phyloP scores from a whole-genome alignment of 2,113 vertebrate genomes.

The Ardeotis arabs region DNA sequence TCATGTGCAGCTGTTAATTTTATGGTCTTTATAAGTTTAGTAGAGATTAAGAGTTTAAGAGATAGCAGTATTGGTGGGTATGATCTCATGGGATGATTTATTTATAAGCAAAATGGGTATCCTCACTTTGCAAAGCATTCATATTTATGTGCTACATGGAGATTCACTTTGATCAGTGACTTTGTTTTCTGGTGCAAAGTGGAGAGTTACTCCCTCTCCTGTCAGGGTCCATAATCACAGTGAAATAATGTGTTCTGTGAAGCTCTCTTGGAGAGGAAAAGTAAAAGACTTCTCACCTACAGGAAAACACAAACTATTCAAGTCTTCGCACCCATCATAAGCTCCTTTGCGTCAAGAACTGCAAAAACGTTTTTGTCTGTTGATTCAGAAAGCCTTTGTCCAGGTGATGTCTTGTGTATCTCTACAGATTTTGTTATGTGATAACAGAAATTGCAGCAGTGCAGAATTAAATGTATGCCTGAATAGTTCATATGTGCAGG shows the following conservation, averaged over 20 bases:
- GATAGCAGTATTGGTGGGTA: neutral
- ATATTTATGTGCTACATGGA: neutral
- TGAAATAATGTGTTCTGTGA: neutral
- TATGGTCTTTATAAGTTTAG: neutral
- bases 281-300: neutral
- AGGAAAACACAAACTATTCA: neutral
- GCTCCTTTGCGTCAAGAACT: neutral
- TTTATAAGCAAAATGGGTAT: neutral
- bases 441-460: neutral
- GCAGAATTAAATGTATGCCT: constrained; percentile 18
- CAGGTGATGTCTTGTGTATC: neutral
- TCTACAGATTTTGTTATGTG: constrained; percentile 1
- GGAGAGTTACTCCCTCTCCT: neutral
- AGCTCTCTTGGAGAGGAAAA: neutral
- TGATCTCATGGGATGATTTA: neutral
- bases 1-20: neutral
- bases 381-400: neutral
- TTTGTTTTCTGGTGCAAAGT: neutral
- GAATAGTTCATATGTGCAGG: neutral
- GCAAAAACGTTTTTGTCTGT: neutral
- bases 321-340: neutral
- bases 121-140: neutral
- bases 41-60: neutral
- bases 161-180: neutral
- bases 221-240: neutral